Percentiles rank a stretch among this genome's conserved stretches.
Evolutionary conservation across 92 coral and sea anemone genomes (phyloP).

Genomic region (Virgularia gustaviana): DNA sequence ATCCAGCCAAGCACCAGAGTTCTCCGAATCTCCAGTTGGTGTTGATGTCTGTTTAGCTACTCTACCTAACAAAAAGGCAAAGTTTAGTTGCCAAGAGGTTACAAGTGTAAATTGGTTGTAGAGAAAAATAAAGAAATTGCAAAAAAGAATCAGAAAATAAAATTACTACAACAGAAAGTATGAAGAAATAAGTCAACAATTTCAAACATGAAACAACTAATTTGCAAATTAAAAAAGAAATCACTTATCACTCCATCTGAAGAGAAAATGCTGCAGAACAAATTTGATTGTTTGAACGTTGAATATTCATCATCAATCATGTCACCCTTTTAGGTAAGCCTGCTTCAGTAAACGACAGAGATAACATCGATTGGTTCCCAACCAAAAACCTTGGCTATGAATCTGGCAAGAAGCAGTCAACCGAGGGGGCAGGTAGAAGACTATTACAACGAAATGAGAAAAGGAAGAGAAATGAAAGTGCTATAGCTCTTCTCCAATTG

Average conservation of each 20-base stretch:
- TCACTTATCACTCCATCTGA: not conserved
- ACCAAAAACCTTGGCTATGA: constrained; percentile 44
- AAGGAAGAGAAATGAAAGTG: constrained; percentile 46
- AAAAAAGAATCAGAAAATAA: not conserved
- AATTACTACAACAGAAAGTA: not conserved
- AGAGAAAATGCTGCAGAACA: not conserved
- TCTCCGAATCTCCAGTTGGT: not conserved
- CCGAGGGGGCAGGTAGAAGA: constrained; percentile 18
- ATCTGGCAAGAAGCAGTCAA: constrained; percentile 1
- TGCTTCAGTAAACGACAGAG: not conserved
- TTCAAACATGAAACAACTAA: not conserved
- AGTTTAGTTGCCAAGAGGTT: not conserved
- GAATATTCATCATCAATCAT: not conserved
- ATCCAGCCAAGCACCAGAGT: not conserved
- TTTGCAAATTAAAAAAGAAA: not conserved
- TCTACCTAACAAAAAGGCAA: not conserved
- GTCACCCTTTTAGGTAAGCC: not conserved
- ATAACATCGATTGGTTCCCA: constrained; percentile 17
- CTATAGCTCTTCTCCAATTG: constrained; percentile 32
- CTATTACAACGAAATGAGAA: constrained; percentile 35
- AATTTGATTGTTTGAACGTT: not conserved
- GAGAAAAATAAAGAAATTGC: not conserved
- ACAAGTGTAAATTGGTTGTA: not conserved
- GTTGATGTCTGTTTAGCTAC: not conserved
- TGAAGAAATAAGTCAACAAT: not conserved